Evolutionary conservation across 2,888 invertebrate genomes (phyloP).

Genomic region (Athalia rosae): DNA sequence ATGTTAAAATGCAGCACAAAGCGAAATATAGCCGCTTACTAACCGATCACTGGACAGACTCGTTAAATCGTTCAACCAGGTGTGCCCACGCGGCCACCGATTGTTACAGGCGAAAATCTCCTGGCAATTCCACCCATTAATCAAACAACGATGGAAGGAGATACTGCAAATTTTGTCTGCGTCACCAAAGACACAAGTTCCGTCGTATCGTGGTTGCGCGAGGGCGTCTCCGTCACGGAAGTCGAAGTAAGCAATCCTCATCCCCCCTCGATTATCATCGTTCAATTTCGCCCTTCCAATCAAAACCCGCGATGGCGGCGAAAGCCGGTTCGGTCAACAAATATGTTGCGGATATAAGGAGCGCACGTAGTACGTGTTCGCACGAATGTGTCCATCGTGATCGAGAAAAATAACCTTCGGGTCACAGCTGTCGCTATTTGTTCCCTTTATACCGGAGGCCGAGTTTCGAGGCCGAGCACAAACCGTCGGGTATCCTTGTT

Average conservation of each 20-base stretch:
- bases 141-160: conserved; percentile 90
- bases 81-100: conserved; percentile 61
- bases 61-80: conserved; percentile 73
- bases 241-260: conserved; percentile 63
- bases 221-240: conserved; percentile 73
- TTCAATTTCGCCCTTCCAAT: neutral
- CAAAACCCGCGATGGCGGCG: neutral
- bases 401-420: conserved; percentile 16
- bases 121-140: conserved; percentile 92
- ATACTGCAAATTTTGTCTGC: conserved; percentile 88
- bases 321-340: too few species aligned
- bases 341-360: too few species aligned
- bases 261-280: neutral
- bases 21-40: conserved; percentile 60
- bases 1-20: conserved; percentile 45
- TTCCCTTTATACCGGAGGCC: neutral
- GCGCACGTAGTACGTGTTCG: neutral
- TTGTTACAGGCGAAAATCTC: conserved; percentile 86
- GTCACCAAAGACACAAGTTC: conserved; percentile 83
- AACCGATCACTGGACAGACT: conserved; percentile 70
- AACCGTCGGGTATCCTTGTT: neutral
- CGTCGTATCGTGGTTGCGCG: conserved; percentile 77
- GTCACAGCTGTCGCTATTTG: conserved; percentile 28
- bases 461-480: conserved; percentile 2
- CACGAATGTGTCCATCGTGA: neutral